A percentile compares a stretch with the other conserved stretches of the same genome.
phyloP scores from a whole-genome alignment of 2,113 vertebrate genomes.

The Paradoxurus hermaphroditus region DNA sequence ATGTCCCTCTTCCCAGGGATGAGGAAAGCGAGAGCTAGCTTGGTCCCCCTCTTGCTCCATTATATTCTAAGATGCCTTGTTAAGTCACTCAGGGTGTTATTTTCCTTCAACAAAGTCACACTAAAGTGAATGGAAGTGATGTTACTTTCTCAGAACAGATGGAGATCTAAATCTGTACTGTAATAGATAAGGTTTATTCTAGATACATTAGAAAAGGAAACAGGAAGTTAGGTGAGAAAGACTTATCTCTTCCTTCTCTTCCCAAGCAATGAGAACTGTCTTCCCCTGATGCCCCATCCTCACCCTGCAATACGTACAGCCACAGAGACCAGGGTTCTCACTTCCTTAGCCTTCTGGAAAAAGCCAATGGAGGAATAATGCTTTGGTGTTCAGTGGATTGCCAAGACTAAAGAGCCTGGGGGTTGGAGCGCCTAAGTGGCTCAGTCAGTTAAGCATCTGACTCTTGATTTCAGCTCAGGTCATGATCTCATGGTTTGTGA shows the following conservation, averaged over 20 bases:
- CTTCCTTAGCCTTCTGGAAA: neutral
- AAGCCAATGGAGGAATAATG: neutral
- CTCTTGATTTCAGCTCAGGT: no score
- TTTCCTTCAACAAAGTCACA: neutral
- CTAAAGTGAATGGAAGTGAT: neutral
- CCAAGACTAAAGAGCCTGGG: neutral
- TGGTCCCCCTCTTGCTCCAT: neutral
- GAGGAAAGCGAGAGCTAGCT: neutral
- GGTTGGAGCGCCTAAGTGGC: no score
- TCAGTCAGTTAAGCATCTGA: no score
- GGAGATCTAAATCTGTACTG: neutral
- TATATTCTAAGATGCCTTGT: neutral
- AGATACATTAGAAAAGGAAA: neutral
- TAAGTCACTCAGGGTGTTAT: neutral
- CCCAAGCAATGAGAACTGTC: neutral
- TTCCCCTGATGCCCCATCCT: accelerated
- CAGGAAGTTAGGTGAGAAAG: neutral
- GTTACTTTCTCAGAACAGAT: neutral
- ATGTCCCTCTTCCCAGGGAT: neutral
- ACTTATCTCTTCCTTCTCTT: neutral
- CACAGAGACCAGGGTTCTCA: neutral
- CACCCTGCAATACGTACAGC: neutral
- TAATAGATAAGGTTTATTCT: neutral
- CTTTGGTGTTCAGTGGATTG: neutral
- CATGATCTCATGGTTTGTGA: no score